Percentiles rank a stretch among this genome's conserved stretches.
These are phyloP conservation scores for Abrostola triplasia DNA, from an alignment of 2,888 invertebrate genomes.

Conservation along the genomic window DNA sequence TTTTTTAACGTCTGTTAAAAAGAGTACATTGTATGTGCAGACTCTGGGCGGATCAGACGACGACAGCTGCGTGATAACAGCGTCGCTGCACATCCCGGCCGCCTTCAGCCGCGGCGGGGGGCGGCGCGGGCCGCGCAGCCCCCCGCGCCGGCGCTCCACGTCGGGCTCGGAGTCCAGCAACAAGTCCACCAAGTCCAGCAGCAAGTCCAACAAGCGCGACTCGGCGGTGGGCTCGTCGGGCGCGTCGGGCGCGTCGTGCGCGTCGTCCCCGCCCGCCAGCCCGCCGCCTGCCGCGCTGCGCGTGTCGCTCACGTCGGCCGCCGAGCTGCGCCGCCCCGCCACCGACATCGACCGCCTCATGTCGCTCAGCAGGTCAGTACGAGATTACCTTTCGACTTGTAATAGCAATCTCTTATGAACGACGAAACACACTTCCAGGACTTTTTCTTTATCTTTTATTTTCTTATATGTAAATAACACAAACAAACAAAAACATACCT, in stretches of 20 bases:
- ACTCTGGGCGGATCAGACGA: constrained; percentile 89
- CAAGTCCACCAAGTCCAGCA: constrained; percentile 35
- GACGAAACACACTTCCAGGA: too few species aligned
- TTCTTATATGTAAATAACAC: too few species aligned
- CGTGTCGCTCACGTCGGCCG: constrained; percentile 90
- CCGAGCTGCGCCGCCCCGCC: constrained; percentile 84
- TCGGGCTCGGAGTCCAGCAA: constrained; percentile 76
- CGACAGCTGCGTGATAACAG: constrained; percentile 91
- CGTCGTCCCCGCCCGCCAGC: constrained; percentile 77
- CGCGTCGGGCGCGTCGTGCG: constrained; percentile 76
- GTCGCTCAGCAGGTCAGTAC: constrained; percentile 71
- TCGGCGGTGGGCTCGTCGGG: constrained; percentile 87
- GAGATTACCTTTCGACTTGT: too few species aligned
- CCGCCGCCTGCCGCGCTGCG: constrained; percentile 70
- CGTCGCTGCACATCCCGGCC: constrained; percentile 93
- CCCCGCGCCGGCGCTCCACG: constrained; percentile 76
- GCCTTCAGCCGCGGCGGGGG: constrained; percentile 75
- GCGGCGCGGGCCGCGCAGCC: constrained; percentile 62
- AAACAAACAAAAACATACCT: too few species aligned
- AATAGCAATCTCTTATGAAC: too few species aligned
- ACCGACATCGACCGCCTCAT: constrained; percentile 78
- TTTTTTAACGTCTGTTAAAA: too few species aligned
- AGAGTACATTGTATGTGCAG: constrained; percentile 63
- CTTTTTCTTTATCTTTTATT: too few species aligned
- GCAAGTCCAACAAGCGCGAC: constrained; percentile 52